Evolutionary conservation across 2,797 vertebrate species (phyloP).

Genomic region (Gallirallus australis): DNA sequence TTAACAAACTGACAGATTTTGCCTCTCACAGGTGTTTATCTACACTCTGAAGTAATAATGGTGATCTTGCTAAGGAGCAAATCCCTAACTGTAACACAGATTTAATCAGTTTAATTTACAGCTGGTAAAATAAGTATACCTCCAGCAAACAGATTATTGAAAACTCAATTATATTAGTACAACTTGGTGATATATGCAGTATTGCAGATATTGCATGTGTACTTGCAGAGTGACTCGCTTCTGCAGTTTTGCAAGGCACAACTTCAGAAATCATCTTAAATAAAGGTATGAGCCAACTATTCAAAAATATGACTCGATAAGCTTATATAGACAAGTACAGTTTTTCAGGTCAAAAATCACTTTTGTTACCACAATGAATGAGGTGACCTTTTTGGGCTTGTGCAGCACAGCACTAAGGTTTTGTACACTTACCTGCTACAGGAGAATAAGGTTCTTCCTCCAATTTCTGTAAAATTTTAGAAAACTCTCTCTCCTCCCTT

Average conservation of each 20-base stretch:
- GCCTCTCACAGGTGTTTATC: neutral
- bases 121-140: neutral
- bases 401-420: neutral
- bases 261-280: neutral
- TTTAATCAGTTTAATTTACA: neutral
- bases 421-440: neutral
- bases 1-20: neutral
- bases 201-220: neutral
- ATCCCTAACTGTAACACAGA: neutral
- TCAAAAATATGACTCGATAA: neutral
- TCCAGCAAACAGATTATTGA: neutral
- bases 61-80: neutral
- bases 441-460: neutral
- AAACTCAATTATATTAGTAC: neutral
- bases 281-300: neutral
- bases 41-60: neutral
- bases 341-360: neutral
- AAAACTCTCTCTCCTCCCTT: neutral
- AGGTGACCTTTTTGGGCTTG: neutral
- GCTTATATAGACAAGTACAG: neutral
- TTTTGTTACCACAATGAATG: accelerated
- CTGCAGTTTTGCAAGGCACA: neutral
- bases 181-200: neutral
- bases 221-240: neutral
- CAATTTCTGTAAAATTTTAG: neutral